Evolutionary conservation across 2,113 vertebrate species (phyloP), one percentile per base, ranked within the genome.

Genomic region (Sinocyclocheilus grahami): DNA sequence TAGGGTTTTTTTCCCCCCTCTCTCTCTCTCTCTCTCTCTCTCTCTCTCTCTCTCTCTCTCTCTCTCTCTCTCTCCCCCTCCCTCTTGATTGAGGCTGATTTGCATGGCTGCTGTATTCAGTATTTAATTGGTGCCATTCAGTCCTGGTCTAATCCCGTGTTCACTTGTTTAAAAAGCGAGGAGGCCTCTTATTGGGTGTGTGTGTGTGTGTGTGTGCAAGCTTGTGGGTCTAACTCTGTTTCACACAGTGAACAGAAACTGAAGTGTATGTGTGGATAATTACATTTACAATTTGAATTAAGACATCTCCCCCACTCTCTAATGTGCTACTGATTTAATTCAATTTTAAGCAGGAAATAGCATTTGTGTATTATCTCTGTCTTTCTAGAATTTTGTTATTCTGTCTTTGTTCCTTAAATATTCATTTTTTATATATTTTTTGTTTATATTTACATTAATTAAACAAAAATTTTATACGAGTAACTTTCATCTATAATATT

Each of bases 121-220:
- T 65, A 85, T 82, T 90, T 90, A 90, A 90, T 90, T 90, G 88
- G 89, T 86, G 63, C 81, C 88, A 88, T 90, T 90, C 88, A 90
- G 88, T 85, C 78, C 53, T 87, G 83, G 65, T 84, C 80, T 90
- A 89, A 90, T 87, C 86, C 88, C 85, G 67, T 89, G 88, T 90
- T 89, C 78, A 79, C 78, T 86, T 86, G 71, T 90, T 86, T 87
- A 83, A 86, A 81, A 60, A 72, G n/a, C 53, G 79, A 77, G 62
- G 48, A 82, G 75, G 81, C 37, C 16, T 77, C 60, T 74, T 22
- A 75, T 71, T 80, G 78, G 33, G 62, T 69, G 60, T 53, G 62
- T 1, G 58, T n/a, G 53, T 33, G 67, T 58, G 51, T 46, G 39
- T 85, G 20, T 74, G 86, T 63, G 76, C 14, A n/a, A 80, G 67